Evolutionary conservation across 2,113 vertebrate genomes (phyloP), one percentile per base, ranked within the genome.

Genomic region (Trematomus loennbergii): DNA sequence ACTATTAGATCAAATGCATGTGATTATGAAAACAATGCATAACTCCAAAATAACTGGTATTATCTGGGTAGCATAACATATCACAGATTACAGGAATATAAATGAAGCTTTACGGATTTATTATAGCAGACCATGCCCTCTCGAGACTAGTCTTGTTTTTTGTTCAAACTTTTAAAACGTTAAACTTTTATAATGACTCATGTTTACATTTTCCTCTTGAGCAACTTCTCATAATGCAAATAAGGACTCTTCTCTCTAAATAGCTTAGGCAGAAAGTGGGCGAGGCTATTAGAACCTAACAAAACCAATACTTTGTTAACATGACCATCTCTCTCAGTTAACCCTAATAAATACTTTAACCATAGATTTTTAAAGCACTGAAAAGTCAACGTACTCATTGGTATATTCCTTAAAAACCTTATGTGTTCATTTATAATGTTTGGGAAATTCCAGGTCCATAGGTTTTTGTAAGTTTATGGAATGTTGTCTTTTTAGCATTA

Each of bases 41-140:
- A 22, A 29, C 49, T 74, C 64, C 49, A 50, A 20, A 71, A 33
- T 8, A 67, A 57, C 72, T 57, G 52, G 2, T 40, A 65, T 58
- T 63, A 59, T 86, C 48, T 76, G 55, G 70, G 20, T 20, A 57
- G 48, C 50, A 62, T 65, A 20, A 64, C 33, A 69, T 64, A 75
- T 55, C 17, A 36, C n/a, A 75, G 50, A 76, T 79, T 79, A 75
- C 29, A 75, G 53, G 82, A 80, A 85, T 87, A 78, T 53, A 48
- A 74, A 70, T 52, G 2, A 78, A 48, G 45, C 48, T 72, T 72
- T 48, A 71, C 13, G 4, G 72, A 80, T 77, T 69, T 57, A 75
- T 73, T 17, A 36, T 0, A 5, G 58, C 4, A 59, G 10, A 71
- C 22, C 22, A 49, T 13, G 5, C 1, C 1, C 9, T 4, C 11